phyloP scores from a whole-genome alignment of 2,113 vertebrate species.

The Anoplopoma fimbria region DNA sequence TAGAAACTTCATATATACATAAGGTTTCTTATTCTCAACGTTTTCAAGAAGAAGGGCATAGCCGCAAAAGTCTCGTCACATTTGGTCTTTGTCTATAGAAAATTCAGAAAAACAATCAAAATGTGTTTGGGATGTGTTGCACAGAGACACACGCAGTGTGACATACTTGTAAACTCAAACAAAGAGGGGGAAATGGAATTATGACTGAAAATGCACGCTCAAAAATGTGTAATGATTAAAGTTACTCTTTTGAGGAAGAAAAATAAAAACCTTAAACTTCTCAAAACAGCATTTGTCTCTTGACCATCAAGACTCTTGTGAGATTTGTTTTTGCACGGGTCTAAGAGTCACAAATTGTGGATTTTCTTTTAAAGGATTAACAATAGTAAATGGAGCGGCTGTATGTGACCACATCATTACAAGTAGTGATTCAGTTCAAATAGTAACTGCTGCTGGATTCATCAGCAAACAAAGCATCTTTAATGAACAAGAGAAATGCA shows the following conservation, averaged over 20 bases:
- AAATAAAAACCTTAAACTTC: background rate
- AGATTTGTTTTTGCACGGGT: too few species aligned
- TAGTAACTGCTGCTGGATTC: background rate
- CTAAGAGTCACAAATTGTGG: too few species aligned
- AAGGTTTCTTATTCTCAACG: background rate
- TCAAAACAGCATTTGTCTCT: background rate
- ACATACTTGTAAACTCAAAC: background rate
- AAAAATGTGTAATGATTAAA: background rate
- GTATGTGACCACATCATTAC: background rate
- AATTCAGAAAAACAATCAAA: background rate
- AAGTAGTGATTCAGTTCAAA: conserved; percentile 32
- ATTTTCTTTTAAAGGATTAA: background rate
- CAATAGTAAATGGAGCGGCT: conserved; percentile 20
- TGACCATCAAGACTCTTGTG: background rate
- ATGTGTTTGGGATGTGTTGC: background rate
- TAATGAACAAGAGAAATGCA: background rate
- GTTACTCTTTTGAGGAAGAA: background rate
- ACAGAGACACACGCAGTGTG: background rate
- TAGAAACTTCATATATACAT: background rate
- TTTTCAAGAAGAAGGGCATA: background rate
- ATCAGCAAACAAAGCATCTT: conserved; percentile 3
- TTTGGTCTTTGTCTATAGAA: background rate
- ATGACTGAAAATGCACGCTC: background rate
- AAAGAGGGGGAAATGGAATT: background rate
- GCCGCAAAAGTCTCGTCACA: too few species aligned